Evolutionary conservation across 2,113 vertebrate genomes (phyloP), one percentile per base, ranked within the genome.

Genomic region (Numenius arquata): DNA sequence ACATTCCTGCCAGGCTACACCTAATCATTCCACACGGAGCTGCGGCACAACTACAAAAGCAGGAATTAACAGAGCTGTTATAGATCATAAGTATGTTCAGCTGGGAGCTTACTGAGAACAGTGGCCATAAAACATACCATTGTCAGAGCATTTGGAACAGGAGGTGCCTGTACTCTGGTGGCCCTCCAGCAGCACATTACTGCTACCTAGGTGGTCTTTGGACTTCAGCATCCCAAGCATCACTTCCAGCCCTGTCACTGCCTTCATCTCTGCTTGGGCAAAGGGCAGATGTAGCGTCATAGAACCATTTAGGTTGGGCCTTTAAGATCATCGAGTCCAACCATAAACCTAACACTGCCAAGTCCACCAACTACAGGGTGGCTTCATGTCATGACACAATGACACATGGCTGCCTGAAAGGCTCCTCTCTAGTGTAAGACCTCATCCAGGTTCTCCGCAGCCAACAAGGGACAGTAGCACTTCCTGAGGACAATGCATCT

Each of bases 31-130:
- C n/a, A 29, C 0, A 0, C 90, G 53, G 67, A 87, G 91, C 70
- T 82, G 18, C 4, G 0, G 21, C 78, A 58, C 85, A 88, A 55
- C 45, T 9, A 58, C 82, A 88, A 66, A 92, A 88, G 32, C 45
- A 74, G 73, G 92, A 85, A 81, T 96, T 93, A 95, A 65, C 15
- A 77, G 76, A 92, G 70, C 65, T 84, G 52, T 12, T 92, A 71
- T 50, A 79, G 83, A 30, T 71, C 79, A 38, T 75, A 77, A 75
- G 41, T 30, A 12, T 27, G 41, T 95, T 92, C 85, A 75, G 53
- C 43, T 81, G 95, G 40, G 45, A 95, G 41, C 25, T 75, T 22
- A 4, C 63, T 15, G 56, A 74, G 32, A 92, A 6, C 15, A 18
- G 45, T 3, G 3, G 58, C 30, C 48, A 36, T 12, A 38, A 79